Base-by-base conservation (phyloP, 1,140 invertebrate genomes). In the Acromyrmex charruanus region DNA sequence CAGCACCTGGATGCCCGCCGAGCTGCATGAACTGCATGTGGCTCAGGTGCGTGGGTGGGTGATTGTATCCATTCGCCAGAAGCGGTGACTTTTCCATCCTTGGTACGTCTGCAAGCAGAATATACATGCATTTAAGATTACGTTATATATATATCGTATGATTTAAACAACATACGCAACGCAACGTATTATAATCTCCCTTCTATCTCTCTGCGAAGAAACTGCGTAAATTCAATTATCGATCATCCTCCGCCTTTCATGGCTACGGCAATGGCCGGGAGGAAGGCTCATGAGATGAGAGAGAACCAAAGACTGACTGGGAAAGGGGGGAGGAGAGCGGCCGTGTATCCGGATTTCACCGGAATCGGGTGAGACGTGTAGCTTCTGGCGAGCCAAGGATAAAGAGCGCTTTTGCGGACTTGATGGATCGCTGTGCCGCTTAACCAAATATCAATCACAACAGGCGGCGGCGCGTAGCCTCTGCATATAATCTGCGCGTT, bases 61-160 rank as follows among this genome's bases (percentile, higher is more conserved):
- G 98, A 95, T 99, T 99, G 96, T 99, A 99, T 53, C 98, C 98
- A 94, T 99, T 99, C 53, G 98, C 98, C 75, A 99, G 95, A 9
- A 99, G 96, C 25, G 98, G 98, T 35, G 98, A 98, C 95, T 99
- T 99, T 94, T 99, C 98, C 96, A 98, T 95, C 87, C 98, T 96
- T 66, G 97, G 97, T 94, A 98, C 97, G 96, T 98, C 97, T 97
- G 96, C 10, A 96, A 96, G 71, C 58, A 92, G 84, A 90, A 92
- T 58, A 39, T 31, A 35, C 12, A 7, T 28, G 35, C 25, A 28
- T 61, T 74, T 35, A 18, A 74, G 25, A 49, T 59, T 51, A 25
- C 55, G 51, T 81, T 28, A 55, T 2, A 28, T 28, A 31, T 7
- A n/a, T 16, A 3, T 55, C 7, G 25, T 39, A 39, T 0, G 7